phyloP scores from a whole-genome alignment of 2,113 vertebrate genomes.

The Monopterus albus region DNA sequence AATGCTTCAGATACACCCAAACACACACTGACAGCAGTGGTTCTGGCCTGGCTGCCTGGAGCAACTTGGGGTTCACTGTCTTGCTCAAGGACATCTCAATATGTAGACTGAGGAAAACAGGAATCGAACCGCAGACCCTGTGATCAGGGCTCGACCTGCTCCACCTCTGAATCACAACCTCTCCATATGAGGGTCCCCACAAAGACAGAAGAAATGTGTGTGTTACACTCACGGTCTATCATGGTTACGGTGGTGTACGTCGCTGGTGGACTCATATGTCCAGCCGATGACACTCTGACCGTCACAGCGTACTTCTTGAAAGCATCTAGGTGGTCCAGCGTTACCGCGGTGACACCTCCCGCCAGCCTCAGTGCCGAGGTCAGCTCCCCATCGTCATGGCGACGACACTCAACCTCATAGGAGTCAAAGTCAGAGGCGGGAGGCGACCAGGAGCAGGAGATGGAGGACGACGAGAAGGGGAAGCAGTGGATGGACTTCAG shows the following conservation, averaged over 20 bases:
- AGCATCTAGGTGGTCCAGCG: conserved; percentile 68
- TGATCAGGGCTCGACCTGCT: too few relatives aligned
- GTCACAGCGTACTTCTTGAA: conserved; percentile 63
- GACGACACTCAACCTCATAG: conserved; percentile 69
- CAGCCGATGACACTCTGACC: conserved; percentile 50
- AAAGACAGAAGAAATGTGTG: too few relatives aligned
- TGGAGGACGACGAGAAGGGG: conserved; percentile 90
- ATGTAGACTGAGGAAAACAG: too few relatives aligned
- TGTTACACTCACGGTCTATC: conserved; percentile 92
- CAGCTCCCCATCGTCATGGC: conserved; percentile 52
- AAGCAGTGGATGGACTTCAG: conserved; percentile 90
- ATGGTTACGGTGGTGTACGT: conserved; percentile 91
- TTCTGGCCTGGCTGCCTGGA: too few relatives aligned
- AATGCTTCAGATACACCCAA: too few relatives aligned
- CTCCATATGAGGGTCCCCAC: too few relatives aligned
- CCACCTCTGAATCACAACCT: too few relatives aligned
- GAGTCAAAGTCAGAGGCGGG: conserved; percentile 89
- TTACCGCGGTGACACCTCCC: conserved; percentile 49
- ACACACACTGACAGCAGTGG: too few relatives aligned
- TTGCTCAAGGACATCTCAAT: too few relatives aligned
- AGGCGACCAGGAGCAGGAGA: conserved; percentile 91
- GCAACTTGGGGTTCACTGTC: too few relatives aligned
- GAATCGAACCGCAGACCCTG: too few relatives aligned
- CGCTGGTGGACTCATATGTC: conserved; percentile 61
- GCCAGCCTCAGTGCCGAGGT: conserved; percentile 45